Conservation (phyloP, 2,113 vertebrate species). For the Sinocyclocheilus rhinocerous region DNA sequence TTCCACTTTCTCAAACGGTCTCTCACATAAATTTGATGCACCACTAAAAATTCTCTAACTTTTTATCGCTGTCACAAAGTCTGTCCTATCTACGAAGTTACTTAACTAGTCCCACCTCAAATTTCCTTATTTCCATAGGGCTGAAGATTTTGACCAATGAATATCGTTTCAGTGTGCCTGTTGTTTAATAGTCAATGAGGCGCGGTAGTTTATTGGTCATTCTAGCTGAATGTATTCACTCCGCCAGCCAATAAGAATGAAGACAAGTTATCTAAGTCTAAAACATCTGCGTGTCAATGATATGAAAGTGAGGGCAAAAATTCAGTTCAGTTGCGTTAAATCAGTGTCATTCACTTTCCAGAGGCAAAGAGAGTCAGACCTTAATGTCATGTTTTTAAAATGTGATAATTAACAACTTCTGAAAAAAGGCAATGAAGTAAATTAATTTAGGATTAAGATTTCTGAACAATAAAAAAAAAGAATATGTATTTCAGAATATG, state of each 20-base stretch:
- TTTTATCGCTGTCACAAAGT: not conserved
- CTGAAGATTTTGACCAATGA: slow-evolving; percentile 57
- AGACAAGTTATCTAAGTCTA: slow-evolving; percentile 45
- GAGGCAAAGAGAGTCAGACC: no score
- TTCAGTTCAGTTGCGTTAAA: not conserved
- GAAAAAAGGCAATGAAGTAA: no score
- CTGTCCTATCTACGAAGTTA: slow-evolving; percentile 44
- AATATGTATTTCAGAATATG: no score
- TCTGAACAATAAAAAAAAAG: no score
- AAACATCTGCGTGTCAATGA: not conserved
- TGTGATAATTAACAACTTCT: no score
- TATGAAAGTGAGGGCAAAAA: slow-evolving; percentile 23
- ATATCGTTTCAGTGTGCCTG: not conserved
- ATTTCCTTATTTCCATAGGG: not conserved
- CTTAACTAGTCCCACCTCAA: slow-evolving; percentile 51
- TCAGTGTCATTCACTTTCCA: not conserved
- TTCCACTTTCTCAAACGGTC: not conserved
- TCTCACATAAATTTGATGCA: no score
- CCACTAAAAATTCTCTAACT: not conserved
- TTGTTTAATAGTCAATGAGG: not conserved
- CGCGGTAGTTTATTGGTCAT: slow-evolving; percentile 32
- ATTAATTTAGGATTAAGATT: no score
- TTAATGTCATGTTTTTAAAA: no score
- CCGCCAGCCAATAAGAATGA: slow-evolving; percentile 18
- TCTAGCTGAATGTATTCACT: not conserved